Percentiles rank a stretch among this genome's conserved stretches.
Evolutionary conservation across 2,888 invertebrate species (phyloP).

Genomic region (Megamerina dolium): DNA sequence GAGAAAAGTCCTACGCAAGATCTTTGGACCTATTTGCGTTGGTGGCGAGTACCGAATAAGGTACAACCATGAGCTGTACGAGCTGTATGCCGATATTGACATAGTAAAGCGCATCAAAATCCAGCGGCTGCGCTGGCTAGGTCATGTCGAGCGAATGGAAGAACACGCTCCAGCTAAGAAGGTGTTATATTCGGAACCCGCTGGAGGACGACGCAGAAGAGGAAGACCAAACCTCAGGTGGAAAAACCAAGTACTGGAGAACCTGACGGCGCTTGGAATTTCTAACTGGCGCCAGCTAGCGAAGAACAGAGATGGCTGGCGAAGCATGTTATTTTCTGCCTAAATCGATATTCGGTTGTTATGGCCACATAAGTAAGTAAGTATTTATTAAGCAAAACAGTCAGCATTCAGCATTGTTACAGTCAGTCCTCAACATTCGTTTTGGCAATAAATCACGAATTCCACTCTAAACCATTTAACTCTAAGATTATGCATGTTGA

Average conservation of each 20-base stretch:
- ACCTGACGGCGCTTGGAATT: background rate
- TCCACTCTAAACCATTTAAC: conserved; percentile 22
- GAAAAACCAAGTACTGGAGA: background rate
- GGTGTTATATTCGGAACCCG: background rate
- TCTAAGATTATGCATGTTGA: too few relatives aligned
- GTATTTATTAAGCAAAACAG: background rate
- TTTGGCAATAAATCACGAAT: conserved; percentile 21
- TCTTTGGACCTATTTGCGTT: too few relatives aligned
- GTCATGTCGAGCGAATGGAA: background rate
- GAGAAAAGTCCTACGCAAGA: too few relatives aligned
- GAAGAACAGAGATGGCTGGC: background rate
- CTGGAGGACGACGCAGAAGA: background rate
- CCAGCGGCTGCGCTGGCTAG: background rate
- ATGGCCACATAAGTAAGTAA: background rate
- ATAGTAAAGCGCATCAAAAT: background rate
- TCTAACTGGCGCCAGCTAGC: background rate
- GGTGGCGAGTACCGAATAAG: too few relatives aligned
- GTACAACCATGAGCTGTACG: too few relatives aligned
- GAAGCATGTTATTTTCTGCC: background rate
- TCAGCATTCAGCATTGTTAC: too few relatives aligned
- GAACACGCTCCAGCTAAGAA: background rate
- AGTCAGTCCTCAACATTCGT: conserved; percentile 23
- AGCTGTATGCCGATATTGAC: too few relatives aligned
- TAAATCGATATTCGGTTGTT: background rate
- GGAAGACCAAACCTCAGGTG: background rate